These are phyloP conservation scores for Cerastis rubricosa DNA, from an alignment of 2,888 invertebrate species.

Conservation along the genomic window DNA sequence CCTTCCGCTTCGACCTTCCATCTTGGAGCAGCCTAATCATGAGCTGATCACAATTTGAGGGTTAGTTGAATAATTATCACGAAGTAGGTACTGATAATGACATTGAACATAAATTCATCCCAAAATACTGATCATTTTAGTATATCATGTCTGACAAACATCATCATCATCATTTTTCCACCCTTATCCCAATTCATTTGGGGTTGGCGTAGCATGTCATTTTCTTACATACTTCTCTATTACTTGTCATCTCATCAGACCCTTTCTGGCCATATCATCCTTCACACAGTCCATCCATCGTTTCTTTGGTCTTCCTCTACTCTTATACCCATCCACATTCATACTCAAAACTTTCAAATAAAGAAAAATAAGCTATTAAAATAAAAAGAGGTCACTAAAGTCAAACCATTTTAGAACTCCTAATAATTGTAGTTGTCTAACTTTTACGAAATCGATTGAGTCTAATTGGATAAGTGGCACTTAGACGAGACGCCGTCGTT, in stretches of 20 bases:
- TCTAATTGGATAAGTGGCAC: constrained; percentile 33
- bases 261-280: no score
- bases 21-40: not conserved
- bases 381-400: not conserved
- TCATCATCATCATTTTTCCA: no score
- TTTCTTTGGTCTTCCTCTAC: no score
- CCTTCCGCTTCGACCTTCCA: not conserved
- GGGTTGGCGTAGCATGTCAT: no score
- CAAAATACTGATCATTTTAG: not conserved
- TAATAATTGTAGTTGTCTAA: constrained; percentile 18
- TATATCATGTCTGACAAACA: not conserved
- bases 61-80: not conserved
- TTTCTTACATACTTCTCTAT: no score
- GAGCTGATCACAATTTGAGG: not conserved
- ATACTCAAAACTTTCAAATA: no score
- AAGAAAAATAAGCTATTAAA: not conserved
- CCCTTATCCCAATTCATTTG: no score
- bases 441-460: constrained; percentile 17
- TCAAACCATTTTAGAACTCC: constrained; percentile 2
- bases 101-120: not conserved
- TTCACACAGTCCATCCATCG: no score
- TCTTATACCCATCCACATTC: no score
- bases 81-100: not conserved
- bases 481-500: not conserved
- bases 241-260: no score